These are phyloP conservation scores for Leptobrachium leishanense DNA, from an alignment of 2,113 vertebrate species.

Conservation along the genomic window DNA sequence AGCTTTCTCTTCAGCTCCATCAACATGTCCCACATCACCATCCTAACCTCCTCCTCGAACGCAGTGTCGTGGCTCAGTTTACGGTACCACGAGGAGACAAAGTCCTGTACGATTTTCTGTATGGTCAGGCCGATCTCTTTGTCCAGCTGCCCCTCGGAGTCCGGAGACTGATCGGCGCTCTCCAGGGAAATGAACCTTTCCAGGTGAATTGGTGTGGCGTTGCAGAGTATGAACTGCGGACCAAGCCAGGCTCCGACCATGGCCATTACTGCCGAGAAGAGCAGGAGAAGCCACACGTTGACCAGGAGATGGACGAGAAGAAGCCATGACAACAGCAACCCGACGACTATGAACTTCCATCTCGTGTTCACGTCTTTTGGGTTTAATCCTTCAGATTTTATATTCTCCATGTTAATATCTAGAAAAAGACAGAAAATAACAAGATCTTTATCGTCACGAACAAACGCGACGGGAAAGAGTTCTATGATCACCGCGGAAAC, in stretches of 20 bases:
- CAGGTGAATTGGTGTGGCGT: slow-evolving; percentile 72
- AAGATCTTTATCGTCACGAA: too few species aligned
- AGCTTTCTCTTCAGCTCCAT: slow-evolving; percentile 75
- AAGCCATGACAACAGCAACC: slow-evolving; percentile 70
- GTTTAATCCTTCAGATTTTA: neutral
- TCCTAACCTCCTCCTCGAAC: slow-evolving; percentile 75
- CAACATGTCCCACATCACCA: slow-evolving; percentile 77
- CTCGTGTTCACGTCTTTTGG: slow-evolving; percentile 51
- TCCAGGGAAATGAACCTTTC: slow-evolving; percentile 76
- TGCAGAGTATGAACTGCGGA: slow-evolving; percentile 59
- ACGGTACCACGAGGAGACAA: slow-evolving; percentile 88
- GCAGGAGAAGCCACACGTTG: slow-evolving; percentile 76
- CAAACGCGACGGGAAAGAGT: too few species aligned
- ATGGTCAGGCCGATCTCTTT: slow-evolving; percentile 71
- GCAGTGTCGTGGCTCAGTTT: slow-evolving; percentile 71
- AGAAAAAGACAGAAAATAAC: neutral
- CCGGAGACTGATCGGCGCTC: slow-evolving; percentile 48
- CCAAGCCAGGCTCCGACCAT: slow-evolving; percentile 82
- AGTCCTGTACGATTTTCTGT: slow-evolving; percentile 82
- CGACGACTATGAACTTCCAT: slow-evolving; percentile 65
- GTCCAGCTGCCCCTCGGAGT: slow-evolving; percentile 65
- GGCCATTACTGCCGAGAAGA: slow-evolving; percentile 73
- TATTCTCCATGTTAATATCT: slow-evolving; percentile 7
- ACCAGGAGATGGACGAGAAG: slow-evolving; percentile 78
- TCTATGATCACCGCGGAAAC: too few species aligned